A percentile compares a stretch with the other conserved stretches of the same genome.
Evolutionary conservation across 1,140 invertebrate species (phyloP).

Genomic region (Metaphire vulgaris): DNA sequence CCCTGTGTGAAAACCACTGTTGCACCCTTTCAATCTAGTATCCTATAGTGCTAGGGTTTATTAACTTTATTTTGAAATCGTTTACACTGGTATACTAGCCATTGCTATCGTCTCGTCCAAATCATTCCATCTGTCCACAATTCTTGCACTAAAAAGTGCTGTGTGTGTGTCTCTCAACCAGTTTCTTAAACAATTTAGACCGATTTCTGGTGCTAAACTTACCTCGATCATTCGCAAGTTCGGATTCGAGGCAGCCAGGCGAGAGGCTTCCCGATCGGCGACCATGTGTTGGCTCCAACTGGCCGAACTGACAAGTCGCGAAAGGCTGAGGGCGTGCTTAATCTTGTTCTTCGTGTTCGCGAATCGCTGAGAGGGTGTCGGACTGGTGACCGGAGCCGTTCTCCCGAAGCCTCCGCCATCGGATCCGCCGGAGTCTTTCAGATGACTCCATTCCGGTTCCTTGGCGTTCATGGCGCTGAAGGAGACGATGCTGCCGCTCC

Average conservation of each 20-base stretch:
- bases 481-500: slow-evolving; percentile 68
- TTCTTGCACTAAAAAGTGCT: too few species aligned
- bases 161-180: too few species aligned
- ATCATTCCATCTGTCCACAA: too few species aligned
- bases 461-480: not conserved
- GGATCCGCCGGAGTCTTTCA: not conserved
- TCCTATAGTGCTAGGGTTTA: too few species aligned
- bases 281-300: not conserved
- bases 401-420: not conserved
- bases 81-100: too few species aligned
- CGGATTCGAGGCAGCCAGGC: not conserved
- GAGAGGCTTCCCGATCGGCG: not conserved
- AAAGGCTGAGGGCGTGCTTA: not conserved
- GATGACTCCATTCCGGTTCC: slow-evolving; percentile 4
- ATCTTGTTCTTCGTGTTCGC: not conserved
- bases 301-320: not conserved
- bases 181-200: too few species aligned
- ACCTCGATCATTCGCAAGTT: not conserved
- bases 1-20: too few species aligned
- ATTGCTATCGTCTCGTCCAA: too few species aligned
- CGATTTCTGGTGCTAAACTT: too few species aligned
- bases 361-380: not conserved
- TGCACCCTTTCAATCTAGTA: too few species aligned
- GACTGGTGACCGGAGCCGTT: not conserved
- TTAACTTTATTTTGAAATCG: too few species aligned